A percentile compares a stretch with the other conserved stretches of the same genome.
phyloP scores from a whole-genome alignment of 1,140 invertebrate genomes.

The Drosophila biarmipes region DNA sequence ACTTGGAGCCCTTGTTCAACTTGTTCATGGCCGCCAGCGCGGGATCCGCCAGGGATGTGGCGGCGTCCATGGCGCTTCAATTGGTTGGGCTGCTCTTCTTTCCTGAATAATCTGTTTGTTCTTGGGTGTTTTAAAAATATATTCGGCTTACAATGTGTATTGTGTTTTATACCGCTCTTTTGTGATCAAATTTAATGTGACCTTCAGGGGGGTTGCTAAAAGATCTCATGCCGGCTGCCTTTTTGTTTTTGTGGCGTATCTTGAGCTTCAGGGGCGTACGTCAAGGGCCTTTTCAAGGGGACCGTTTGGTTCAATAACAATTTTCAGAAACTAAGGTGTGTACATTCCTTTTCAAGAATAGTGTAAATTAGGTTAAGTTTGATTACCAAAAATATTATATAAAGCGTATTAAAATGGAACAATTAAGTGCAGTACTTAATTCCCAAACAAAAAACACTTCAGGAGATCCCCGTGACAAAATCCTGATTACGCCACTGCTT shows the following conservation, averaged over 20 bases:
- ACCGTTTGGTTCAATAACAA: not conserved
- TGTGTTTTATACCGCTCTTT: constrained; percentile 35
- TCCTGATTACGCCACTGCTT: not conserved
- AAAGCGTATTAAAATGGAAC: too few species aligned
- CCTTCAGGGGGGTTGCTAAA: constrained; percentile 3
- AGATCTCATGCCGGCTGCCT: constrained; percentile 8
- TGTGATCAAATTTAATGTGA: constrained; percentile 18
- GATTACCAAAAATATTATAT: too few species aligned
- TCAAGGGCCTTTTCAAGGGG: not conserved
- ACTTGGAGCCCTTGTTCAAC: constrained; percentile 55
- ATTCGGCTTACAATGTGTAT: constrained; percentile 26
- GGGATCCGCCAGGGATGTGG: constrained; percentile 40
- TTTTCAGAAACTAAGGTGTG: not conserved
- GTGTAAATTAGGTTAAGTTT: too few species aligned
- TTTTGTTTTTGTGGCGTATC: not conserved
- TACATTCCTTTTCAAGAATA: not conserved
- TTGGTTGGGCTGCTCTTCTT: not conserved
- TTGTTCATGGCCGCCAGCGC: constrained; percentile 63
- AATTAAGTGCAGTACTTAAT: not conserved
- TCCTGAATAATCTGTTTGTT: not conserved
- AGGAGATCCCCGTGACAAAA: not conserved
- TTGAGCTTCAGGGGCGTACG: not conserved
- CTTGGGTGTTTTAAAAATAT: not conserved
- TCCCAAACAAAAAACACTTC: not conserved
- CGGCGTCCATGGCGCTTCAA: constrained; percentile 50